phyloP scores from a whole-genome alignment of 2,888 invertebrate genomes.

The Macaria liturata region DNA sequence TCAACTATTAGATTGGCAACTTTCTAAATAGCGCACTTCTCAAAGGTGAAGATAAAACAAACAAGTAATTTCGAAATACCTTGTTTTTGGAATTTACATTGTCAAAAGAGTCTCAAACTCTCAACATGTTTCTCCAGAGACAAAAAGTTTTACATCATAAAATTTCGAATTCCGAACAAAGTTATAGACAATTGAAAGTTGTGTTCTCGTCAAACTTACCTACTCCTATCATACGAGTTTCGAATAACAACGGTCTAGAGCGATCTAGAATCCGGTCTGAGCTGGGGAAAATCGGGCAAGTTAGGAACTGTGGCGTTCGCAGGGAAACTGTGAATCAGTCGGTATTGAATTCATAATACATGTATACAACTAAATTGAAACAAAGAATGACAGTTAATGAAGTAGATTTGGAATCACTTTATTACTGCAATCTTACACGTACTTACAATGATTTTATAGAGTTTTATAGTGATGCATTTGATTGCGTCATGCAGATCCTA shows the following conservation, averaged over 20 bases:
- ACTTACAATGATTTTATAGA: too few relatives aligned
- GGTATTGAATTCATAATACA: too few relatives aligned
- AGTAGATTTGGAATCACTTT: too few relatives aligned
- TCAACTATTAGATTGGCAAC: too few relatives aligned
- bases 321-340: constrained; percentile 10
- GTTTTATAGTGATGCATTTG: too few relatives aligned
- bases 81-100: constrained; percentile 4
- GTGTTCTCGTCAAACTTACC: constrained; percentile 28
- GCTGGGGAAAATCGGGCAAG: constrained; percentile 30
- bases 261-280: constrained; percentile 24
- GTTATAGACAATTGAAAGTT: constrained; percentile 32
- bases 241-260: constrained; percentile 32
- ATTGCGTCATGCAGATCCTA: too few relatives aligned
- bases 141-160: constrained; percentile 9
- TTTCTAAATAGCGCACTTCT: not conserved
- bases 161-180: constrained; percentile 27
- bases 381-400: too few relatives aligned
- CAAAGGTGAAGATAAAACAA: not conserved
- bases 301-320: constrained; percentile 35
- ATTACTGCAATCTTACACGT: too few relatives aligned
- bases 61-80: constrained; percentile 2
- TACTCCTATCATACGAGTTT: constrained; percentile 27
- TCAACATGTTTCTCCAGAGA: constrained; percentile 4
- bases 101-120: not conserved
- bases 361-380: too few relatives aligned